Base-by-base conservation (phyloP, 1,140 invertebrate species). In the Homarus americanus region DNA sequence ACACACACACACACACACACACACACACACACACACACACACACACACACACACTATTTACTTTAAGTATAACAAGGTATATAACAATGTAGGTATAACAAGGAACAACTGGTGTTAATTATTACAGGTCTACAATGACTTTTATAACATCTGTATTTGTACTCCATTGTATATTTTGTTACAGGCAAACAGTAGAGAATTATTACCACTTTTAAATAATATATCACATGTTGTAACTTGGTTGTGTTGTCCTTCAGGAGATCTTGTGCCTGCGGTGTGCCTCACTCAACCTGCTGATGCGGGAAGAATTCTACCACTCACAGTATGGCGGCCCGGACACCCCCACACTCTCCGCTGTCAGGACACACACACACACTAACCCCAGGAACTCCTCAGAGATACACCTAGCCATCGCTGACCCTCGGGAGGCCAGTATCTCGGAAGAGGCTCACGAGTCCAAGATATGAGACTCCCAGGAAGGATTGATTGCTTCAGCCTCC, bases 231-330 rank as follows among this genome's bases (percentile, higher is more conserved):
- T n/a, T n/a, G n/a, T n/a, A n/a, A n/a, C n/a, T 58, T 24, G 17
- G 44, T 69, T 4, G n/a, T 69, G n/a, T 69, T 12, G 5, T 28
- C 73, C 85, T 78, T 34, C 82, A 92, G 92, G 92, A 92, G 75
- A 92, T 92, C 38, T 75, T 92, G 58, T 92, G 92, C 40, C 86
- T 97, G 94, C 96, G 97, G 34, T 98, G 97, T 94, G 96, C 97
- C 63, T 97, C 97, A 82, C 95, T 98, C 72, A 98, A 98, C 94
- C 96, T 97, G 92, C 97, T 98, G 96, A 98, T 98, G 97, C 95
- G 98, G 5, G 97, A 98, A 93, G 97, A 98, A 93, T 98, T 98
- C 93, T 98, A 98, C 93, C 97, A 98, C 93, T 97, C 97, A 93
- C 97, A 98, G 93, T 98, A 98, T 93, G 87, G 87, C 1, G 97